phyloP scores from a whole-genome alignment of 37 sponge, comb jelly and placozoan genomes.

The Oscarella lobularis region DNA sequence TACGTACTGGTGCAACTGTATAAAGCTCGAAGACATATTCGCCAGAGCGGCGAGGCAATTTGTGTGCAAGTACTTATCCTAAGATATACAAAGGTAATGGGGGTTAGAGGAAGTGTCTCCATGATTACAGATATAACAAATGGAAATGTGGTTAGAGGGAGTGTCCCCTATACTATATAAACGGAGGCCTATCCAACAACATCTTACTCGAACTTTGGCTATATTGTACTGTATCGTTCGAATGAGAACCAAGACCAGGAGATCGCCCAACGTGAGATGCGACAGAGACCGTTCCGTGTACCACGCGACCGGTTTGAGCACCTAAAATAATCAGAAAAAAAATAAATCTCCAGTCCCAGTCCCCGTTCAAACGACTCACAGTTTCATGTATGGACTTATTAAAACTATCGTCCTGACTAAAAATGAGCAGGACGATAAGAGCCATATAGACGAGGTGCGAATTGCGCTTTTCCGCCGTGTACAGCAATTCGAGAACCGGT shows the following conservation, averaged over 20 bases:
- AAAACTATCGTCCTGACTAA: slow-evolving; percentile 88
- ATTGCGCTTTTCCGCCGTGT: slow-evolving; percentile 40
- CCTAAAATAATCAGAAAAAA: not conserved
- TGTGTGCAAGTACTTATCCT: slow-evolving; percentile 94
- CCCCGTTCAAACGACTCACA: slow-evolving; percentile 20
- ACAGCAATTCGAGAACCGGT: slow-evolving; percentile 66
- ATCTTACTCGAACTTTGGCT: slow-evolving; percentile 67
- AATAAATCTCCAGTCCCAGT: not conserved
- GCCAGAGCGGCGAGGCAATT: slow-evolving; percentile 96
- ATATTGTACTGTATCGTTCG: slow-evolving; percentile 83
- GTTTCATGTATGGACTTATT: slow-evolving; percentile 80
- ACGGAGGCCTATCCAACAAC: not conserved
- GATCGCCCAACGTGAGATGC: slow-evolving; percentile 65
- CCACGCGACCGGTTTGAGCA: slow-evolving; percentile 50
- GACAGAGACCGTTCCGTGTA: slow-evolving; percentile 54
- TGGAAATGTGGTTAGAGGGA: too few species aligned
- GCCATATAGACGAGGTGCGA: slow-evolving; percentile 94
- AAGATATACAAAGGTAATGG: not conserved
- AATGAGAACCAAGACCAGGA: slow-evolving; percentile 72
- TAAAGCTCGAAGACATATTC: slow-evolving; percentile 85
- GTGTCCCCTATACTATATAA: too few species aligned
- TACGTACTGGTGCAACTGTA: slow-evolving; percentile 62
- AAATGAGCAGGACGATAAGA: slow-evolving; percentile 85
- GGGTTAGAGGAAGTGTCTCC: too few species aligned
- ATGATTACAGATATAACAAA: too few species aligned